These are phyloP conservation scores for Polydrusus tereticollis DNA, from an alignment of 2,888 invertebrate genomes.

Conservation along the genomic window DNA sequence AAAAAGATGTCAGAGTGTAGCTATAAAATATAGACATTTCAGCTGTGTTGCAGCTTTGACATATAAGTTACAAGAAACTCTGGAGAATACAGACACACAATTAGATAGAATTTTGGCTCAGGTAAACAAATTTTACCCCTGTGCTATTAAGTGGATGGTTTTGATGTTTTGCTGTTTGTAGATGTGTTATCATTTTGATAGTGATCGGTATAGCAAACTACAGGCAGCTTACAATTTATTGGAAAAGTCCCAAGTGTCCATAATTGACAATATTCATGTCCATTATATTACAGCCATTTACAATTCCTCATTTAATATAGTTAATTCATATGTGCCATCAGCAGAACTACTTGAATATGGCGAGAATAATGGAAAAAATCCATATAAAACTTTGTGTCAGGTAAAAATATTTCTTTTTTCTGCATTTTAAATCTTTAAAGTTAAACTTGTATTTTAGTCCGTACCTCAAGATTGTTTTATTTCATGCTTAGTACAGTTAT, in stretches of 20 bases:
- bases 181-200: slow-evolving; percentile 81
- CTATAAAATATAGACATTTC: slow-evolving; percentile 87
- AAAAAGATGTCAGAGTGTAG: slow-evolving; percentile 88
- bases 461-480: slow-evolving; percentile 74
- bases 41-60: slow-evolving; percentile 91
- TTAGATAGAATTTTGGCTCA: slow-evolving; percentile 88
- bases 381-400: slow-evolving; percentile 87
- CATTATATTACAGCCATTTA: slow-evolving; percentile 95
- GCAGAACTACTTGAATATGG: slow-evolving; percentile 59
- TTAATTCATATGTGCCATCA: slow-evolving; percentile 69
- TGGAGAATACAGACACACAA: slow-evolving; percentile 92
- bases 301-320: slow-evolving; percentile 76
- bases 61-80: slow-evolving; percentile 89
- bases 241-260: slow-evolving; percentile 92
- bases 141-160: too few relatives aligned
- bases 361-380: slow-evolving; percentile 73
- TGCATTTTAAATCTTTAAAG: slow-evolving; percentile 40
- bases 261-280: slow-evolving; percentile 92
- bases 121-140: slow-evolving; percentile 63
- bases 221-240: slow-evolving; percentile 90
- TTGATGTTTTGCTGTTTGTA: slow-evolving; percentile 54
- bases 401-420: slow-evolving; percentile 58
- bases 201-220: slow-evolving; percentile 82
- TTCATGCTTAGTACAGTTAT: slow-evolving; percentile 85
- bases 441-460: too few relatives aligned